Evolutionary conservation across 2,113 vertebrate species (phyloP).

Genomic region (Hoplias malabaricus): DNA sequence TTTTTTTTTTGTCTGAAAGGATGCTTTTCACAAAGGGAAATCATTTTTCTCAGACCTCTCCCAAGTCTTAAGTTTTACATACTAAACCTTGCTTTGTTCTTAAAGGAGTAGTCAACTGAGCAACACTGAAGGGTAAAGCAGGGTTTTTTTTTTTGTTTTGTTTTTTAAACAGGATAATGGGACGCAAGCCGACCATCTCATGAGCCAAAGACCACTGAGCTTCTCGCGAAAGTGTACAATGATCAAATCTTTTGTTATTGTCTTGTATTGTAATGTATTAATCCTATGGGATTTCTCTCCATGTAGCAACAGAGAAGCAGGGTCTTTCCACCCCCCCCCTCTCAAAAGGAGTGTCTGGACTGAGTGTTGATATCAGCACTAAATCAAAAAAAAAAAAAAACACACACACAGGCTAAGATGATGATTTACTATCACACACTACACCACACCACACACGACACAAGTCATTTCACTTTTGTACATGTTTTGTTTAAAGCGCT

Average conservation of each 20-base stretch:
- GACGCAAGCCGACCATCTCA: constrained; percentile 25
- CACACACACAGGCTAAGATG: too few relatives aligned
- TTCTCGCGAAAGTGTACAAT: constrained; percentile 57
- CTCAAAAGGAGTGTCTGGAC: constrained; percentile 46
- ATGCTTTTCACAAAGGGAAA: background rate
- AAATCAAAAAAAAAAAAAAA: constrained; percentile 2
- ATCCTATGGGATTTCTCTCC: constrained; percentile 56
- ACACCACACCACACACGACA: constrained; percentile 19
- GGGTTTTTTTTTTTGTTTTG: too few relatives aligned
- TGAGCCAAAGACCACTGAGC: constrained; percentile 71
- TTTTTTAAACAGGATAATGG: background rate
- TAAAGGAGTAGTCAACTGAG: background rate
- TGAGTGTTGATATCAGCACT: constrained; percentile 55
- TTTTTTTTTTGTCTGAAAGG: constrained; percentile 40
- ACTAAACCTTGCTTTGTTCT: constrained; percentile 37
- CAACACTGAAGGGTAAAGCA: constrained; percentile 12
- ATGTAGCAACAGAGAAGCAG: constrained; percentile 69
- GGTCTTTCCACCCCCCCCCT: constrained; percentile 42
- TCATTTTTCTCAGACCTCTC: constrained; percentile 8
- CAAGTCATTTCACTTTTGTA: constrained; percentile 51
- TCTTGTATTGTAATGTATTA: constrained; percentile 54
- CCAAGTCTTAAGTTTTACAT: constrained; percentile 34
- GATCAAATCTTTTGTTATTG: constrained; percentile 53
- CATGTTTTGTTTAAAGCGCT: constrained; percentile 65
- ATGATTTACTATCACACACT: too few relatives aligned